Base-by-base conservation (phyloP, 2,797 vertebrate genomes). In the Megaceryle alcyon region DNA sequence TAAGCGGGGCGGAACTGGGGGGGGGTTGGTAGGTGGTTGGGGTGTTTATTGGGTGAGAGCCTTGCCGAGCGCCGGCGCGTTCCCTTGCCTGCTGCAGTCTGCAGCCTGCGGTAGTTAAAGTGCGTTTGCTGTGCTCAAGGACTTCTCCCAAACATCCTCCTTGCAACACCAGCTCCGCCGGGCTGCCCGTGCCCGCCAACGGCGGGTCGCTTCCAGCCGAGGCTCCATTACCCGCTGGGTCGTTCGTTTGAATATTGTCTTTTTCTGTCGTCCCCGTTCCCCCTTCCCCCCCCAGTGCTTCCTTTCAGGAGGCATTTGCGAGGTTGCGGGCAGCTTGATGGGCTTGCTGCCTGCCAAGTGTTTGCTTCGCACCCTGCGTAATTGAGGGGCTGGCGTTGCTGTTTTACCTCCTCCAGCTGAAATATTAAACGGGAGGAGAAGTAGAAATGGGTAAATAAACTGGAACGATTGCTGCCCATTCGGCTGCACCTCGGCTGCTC, bases 401-500 rank as follows among this genome's bases (percentile, higher is more conserved):
- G 69, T 56, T 89, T 94, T 88, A 66, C 85, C 94, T 96, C 77
- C 92, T 71, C 91, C 85, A 6, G 83, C 94, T 97, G 94, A 96
- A 97, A 97, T 97, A 96, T 95, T 96, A 85, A 97, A 95, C 79
- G 91, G 96, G n/a, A 37, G 92, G 92, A 94, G 95, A 86, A 85
- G 90, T 18, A 37, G 84, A 22, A 51, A 59, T 82, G 17, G 60
- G 95, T 85, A 95, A 97, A 93, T 84, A 96, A 88, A 66, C 12
- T 10, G 35, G 76, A 87, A 73, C 39, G 79, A 46, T 80, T 25
- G 78, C 83, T 39, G 48, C 88, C 64, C 26, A 43, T 69, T 49
- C 31, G 12, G 1, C 46, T 81, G 69, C 77, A 8, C 14, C 10
- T 12, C 3, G 25, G 35, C 72, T 54, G 20, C 46, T 29, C 9